Conservation (phyloP, 2,797 vertebrate species). For the Cossypha dichroa region DNA sequence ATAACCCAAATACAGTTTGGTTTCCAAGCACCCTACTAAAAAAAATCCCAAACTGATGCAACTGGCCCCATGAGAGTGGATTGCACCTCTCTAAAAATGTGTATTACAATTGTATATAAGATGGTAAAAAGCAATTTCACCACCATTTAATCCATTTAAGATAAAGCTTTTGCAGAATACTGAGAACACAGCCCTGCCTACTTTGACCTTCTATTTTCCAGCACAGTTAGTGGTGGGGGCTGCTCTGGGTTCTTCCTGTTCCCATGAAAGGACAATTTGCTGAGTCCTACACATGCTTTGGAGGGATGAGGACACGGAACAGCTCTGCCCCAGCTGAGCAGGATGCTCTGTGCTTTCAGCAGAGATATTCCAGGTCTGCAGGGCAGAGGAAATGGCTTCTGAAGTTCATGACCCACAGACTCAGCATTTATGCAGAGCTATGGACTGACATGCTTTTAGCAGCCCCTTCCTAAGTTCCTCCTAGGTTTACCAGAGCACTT, state of each 20-base stretch:
- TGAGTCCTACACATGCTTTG: fast-evolving
- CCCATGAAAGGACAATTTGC: not conserved
- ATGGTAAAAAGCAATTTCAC: not conserved
- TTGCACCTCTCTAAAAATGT: not conserved
- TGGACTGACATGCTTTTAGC: not conserved
- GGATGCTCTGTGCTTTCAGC: not conserved
- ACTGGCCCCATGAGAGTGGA: not conserved
- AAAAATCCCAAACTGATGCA: not conserved
- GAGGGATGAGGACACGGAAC: not conserved
- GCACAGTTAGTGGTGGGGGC: not conserved
- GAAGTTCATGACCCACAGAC: not conserved
- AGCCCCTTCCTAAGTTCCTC: not conserved
- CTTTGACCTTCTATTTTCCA: not conserved
- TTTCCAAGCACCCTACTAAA: not conserved
- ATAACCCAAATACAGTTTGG: not conserved
- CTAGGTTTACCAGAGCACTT: not conserved
- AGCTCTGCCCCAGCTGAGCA: not conserved
- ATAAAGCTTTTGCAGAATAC: not conserved
- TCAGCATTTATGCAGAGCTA: not conserved
- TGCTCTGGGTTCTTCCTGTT: not conserved
- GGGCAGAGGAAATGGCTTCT: not conserved
- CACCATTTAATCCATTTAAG: not conserved
- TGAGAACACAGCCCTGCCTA: not conserved
- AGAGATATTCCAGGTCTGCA: not conserved
- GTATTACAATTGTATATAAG: not conserved